Conservation (phyloP, 2,113 vertebrate genomes). For the Zosterops lateralis region DNA sequence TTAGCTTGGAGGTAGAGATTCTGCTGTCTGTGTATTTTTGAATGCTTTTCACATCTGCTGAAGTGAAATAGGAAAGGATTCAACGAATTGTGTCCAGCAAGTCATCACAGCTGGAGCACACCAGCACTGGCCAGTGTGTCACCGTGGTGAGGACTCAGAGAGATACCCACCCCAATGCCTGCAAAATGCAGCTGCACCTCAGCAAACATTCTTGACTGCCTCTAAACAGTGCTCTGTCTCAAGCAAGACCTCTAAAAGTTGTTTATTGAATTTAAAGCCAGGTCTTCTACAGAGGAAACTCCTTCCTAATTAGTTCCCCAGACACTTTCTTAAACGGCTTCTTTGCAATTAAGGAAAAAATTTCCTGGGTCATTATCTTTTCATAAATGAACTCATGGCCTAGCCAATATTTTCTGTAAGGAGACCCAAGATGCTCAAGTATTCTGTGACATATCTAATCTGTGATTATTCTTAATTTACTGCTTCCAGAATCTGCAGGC, state of each 20-base stretch:
- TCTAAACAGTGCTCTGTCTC: slow-evolving; percentile 27
- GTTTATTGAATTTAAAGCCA: slow-evolving; percentile 45
- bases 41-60: not conserved
- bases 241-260: slow-evolving; percentile 21
- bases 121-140: not conserved
- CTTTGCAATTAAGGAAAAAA: slow-evolving; percentile 42
- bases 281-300: slow-evolving; percentile 52
- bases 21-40: not conserved
- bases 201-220: not conserved
- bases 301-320: slow-evolving; percentile 57
- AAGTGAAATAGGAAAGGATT: not conserved
- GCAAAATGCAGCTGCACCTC: not conserved
- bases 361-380: slow-evolving; percentile 59
- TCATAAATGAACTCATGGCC: slow-evolving; percentile 51
- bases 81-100: not conserved
- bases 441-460: slow-evolving; percentile 30
- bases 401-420: slow-evolving; percentile 53
- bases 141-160: not conserved
- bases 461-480: slow-evolving; percentile 49
- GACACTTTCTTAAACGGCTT: slow-evolving; percentile 32
- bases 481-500: slow-evolving; percentile 20
- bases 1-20: not conserved
- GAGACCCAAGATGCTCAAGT: slow-evolving; percentile 21
- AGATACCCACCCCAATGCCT: not conserved
- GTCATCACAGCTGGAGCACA: not conserved